Evolutionary conservation across 2,888 invertebrate species (phyloP).

Genomic region (Thymelicus lineola): DNA sequence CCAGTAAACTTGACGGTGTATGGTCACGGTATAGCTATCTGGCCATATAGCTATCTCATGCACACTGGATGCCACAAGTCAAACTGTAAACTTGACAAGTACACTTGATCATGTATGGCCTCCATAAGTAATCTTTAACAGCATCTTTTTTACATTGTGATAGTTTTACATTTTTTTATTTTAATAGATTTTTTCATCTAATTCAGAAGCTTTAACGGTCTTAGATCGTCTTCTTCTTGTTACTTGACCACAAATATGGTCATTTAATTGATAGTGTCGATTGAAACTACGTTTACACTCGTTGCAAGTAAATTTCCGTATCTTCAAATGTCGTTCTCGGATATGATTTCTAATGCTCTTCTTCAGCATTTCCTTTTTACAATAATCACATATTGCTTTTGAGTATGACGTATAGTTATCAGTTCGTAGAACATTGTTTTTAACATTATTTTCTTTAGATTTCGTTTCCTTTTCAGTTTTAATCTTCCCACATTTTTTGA

Average conservation of each 20-base stretch:
- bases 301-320: constrained; percentile 60
- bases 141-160: too few species aligned
- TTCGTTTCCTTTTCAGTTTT: constrained; percentile 40
- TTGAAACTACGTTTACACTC: constrained; percentile 55
- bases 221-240: not conserved
- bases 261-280: constrained; percentile 62
- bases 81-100: too few species aligned
- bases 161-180: too few species aligned
- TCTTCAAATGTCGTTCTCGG: constrained; percentile 62
- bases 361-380: constrained; percentile 72
- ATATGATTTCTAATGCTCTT: constrained; percentile 69
- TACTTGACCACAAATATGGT: constrained; percentile 54
- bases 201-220: too few species aligned
- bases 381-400: constrained; percentile 69
- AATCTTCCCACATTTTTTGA: constrained; percentile 54
- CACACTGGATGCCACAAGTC: too few species aligned
- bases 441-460: constrained; percentile 9
- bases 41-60: too few species aligned
- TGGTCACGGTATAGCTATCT: too few species aligned
- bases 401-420: constrained; percentile 54
- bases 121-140: too few species aligned
- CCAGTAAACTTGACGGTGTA: too few species aligned
- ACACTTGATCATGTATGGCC: too few species aligned
- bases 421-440: constrained; percentile 46
- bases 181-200: too few species aligned